Evolutionary conservation across 2,888 invertebrate genomes (phyloP).

Genomic region (Pycnomerus fuliginosus): DNA sequence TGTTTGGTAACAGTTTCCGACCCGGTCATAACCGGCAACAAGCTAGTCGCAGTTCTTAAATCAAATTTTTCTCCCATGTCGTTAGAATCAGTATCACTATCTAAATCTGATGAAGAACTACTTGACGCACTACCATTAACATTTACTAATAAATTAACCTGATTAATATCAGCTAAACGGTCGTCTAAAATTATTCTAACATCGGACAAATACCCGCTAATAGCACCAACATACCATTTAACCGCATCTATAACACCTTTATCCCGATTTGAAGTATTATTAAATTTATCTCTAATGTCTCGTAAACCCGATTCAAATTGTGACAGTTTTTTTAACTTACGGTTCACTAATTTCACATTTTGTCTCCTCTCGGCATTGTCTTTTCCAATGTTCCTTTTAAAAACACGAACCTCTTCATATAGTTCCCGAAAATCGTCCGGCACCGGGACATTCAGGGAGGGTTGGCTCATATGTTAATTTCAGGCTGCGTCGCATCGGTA

Average conservation of each 20-base stretch:
- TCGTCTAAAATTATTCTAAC: conserved; percentile 2
- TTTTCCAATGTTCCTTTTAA: conserved; percentile 8
- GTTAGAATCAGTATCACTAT: neutral
- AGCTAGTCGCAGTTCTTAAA: conserved; percentile 23
- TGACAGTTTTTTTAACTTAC: conserved; percentile 3
- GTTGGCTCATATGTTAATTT: neutral
- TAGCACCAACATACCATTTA: too few species aligned
- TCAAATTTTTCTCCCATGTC: conserved; percentile 26
- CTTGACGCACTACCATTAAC: neutral
- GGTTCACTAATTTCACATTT: neutral
- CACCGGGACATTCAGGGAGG: too few species aligned
- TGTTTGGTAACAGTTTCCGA: conserved; percentile 25
- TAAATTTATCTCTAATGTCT: conserved; percentile 2
- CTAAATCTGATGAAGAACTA: neutral
- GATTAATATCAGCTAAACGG: neutral
- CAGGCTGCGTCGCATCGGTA: neutral
- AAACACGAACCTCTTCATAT: conserved; percentile 4
- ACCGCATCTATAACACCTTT: neutral
- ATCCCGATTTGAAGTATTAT: neutral
- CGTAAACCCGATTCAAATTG: neutral
- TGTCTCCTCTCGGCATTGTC: neutral
- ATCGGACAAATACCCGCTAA: too few species aligned
- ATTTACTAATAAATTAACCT: neutral
- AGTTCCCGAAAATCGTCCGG: too few species aligned
- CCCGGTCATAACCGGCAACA: conserved; percentile 25